Evolutionary conservation across 2,888 invertebrate species (phyloP), one percentile per base, ranked within the genome.

Genomic region (Caenorhabditis sulstoni): DNA sequence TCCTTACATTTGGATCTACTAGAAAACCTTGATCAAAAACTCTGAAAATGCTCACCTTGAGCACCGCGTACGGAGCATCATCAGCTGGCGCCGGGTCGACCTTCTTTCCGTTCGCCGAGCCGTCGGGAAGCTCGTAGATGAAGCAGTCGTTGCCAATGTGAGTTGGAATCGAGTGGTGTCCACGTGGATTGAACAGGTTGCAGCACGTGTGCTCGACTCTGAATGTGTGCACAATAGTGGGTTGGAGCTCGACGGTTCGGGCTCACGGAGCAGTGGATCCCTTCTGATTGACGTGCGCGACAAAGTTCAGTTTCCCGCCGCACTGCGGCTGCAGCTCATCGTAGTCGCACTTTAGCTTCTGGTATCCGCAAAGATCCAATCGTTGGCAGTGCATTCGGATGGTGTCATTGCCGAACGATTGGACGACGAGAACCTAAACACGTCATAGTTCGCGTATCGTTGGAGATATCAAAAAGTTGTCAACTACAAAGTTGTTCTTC

Each of bases 351-450:
- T 84, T 80, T 86, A 89, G 66, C 49, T 82, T 81, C 35, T 88
- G 82, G 59, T 86, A 86, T 9, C 89, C 89, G 57, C 89, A 89
- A 8, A 89, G 74, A 53, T 90, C 86, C n/a, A 90, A 64, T 37
- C 81, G 73, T 68, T 90, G 89, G 75, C 89, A 89, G 70, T 89
- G 89, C 89, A 89, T 89, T 66, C 89, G 83, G 52, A 89, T 89
- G 5, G 89, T 89, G 66, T 89, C 89, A 76, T 89, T 89, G n/a
- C 89, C 89, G 64, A 89, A 89, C 8, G 83, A 86, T 76, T 89
- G 89, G 9, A 89, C 87, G 20, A 89, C 87, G 7, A 90, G 81
- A 11, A 89, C 84, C 83, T 85, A 57, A 16, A 83, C n/a, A n/a
- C n/a, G n/a, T n/a, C n/a, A n/a, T n/a, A n/a, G n/a, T n/a, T n/a